Conservation (phyloP, 2,113 vertebrate genomes). For the Alligator mississippiensis region DNA sequence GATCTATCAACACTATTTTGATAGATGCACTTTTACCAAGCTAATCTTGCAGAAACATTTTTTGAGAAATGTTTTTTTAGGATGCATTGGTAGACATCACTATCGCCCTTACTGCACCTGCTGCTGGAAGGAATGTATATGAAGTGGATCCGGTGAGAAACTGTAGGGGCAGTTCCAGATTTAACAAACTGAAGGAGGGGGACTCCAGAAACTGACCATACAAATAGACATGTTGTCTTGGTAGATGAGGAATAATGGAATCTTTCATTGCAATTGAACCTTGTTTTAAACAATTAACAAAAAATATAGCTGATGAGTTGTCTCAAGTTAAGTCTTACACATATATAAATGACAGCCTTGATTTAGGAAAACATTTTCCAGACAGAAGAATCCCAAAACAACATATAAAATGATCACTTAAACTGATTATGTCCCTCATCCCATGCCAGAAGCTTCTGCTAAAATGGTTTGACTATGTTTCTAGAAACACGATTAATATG, state of each 20-base stretch:
- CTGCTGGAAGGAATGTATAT: constrained; percentile 72
- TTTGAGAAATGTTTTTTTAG: constrained; percentile 49
- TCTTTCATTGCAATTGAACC: constrained; percentile 89
- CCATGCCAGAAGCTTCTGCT: too few relatives aligned
- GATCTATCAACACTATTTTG: not conserved
- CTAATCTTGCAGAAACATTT: not conserved
- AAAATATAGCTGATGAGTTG: constrained; percentile 13
- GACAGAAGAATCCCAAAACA: not conserved
- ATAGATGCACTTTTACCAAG: not conserved
- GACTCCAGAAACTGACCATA: constrained; percentile 80
- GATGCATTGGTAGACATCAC: constrained; percentile 3
- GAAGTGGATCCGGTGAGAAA: constrained; percentile 74
- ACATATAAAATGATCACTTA: not conserved
- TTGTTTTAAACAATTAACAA: constrained; percentile 72
- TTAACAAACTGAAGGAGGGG: constrained; percentile 78
- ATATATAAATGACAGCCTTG: not conserved
- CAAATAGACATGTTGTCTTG: constrained; percentile 82
- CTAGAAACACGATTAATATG: too few relatives aligned
- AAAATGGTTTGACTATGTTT: too few relatives aligned
- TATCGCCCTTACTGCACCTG: constrained; percentile 75
- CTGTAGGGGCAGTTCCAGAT: constrained; percentile 75
- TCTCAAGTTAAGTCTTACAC: not conserved
- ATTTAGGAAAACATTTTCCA: not conserved
- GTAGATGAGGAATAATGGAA: constrained; percentile 82
- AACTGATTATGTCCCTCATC: not conserved